Percentiles rank a stretch among this genome's conserved stretches.
Conservation (phyloP, 1,140 invertebrate species). For the Doryteuthis pealeii region DNA sequence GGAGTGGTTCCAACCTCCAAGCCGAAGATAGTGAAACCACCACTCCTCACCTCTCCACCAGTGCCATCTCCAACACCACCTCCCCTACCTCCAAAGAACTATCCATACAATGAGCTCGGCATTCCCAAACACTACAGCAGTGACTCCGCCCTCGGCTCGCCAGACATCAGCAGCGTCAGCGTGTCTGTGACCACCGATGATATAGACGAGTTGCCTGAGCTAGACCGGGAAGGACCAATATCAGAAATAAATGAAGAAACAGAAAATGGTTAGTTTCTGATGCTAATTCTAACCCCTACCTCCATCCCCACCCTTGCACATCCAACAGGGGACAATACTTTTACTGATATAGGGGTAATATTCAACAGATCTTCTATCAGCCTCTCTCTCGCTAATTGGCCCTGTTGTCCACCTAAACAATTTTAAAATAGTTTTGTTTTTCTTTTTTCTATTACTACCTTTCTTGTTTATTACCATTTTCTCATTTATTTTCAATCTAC, state of each 20-base stretch:
- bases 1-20: slow-evolving; percentile 22
- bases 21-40: slow-evolving; percentile 31
- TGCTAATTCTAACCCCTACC: background rate
- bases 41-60: slow-evolving; percentile 20
- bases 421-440: too few relatives aligned
- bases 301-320: too few relatives aligned
- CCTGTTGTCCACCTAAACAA: too few relatives aligned
- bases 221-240: slow-evolving; percentile 27
- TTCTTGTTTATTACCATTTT: too few relatives aligned
- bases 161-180: slow-evolving; percentile 32
- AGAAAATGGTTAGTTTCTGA: slow-evolving; percentile 12
- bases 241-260: slow-evolving; percentile 17
- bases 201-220: slow-evolving; percentile 35
- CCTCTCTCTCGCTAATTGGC: too few relatives aligned
- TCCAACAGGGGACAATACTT: too few relatives aligned
- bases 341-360: too few relatives aligned
- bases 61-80: slow-evolving; percentile 18
- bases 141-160: slow-evolving; percentile 48
- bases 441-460: too few relatives aligned
- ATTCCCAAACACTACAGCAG: slow-evolving; percentile 34
- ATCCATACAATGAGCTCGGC: slow-evolving; percentile 22
- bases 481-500: too few relatives aligned
- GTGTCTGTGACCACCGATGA: slow-evolving; percentile 28
- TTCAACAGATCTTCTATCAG: too few relatives aligned
- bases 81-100: slow-evolving; percentile 30